Conservation (phyloP, 2,797 vertebrate genomes). For the Sciaenops ocellatus region DNA sequence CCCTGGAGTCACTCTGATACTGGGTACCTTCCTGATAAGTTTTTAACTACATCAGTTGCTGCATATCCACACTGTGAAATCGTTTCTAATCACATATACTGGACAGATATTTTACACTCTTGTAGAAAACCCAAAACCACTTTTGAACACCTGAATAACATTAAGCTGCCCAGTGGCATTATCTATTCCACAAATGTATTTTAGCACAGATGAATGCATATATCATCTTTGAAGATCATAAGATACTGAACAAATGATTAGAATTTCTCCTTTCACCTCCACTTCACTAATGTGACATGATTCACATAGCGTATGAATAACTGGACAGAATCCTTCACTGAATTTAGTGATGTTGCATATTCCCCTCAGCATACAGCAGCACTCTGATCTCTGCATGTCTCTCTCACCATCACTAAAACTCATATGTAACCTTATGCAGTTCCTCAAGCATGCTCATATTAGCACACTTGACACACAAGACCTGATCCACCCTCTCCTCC, state of each 20-base stretch:
- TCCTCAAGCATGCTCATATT: slow-evolving; percentile 28
- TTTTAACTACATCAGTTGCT: too few species aligned
- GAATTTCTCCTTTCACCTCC: not conserved
- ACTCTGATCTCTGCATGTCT: slow-evolving; percentile 7
- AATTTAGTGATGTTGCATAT: not conserved
- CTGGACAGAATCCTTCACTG: not conserved
- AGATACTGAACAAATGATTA: not conserved
- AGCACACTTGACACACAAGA: slow-evolving; percentile 45
- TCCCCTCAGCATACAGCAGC: slow-evolving; percentile 6
- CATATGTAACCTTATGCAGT: slow-evolving; percentile 20
- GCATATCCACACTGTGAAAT: not conserved
- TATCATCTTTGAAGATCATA: not conserved
- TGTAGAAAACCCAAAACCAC: not conserved
- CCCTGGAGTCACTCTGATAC: too few species aligned
- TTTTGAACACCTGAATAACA: not conserved
- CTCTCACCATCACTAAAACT: slow-evolving; percentile 31
- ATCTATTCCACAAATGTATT: not conserved
- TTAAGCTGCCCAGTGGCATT: not conserved
- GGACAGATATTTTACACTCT: not conserved
- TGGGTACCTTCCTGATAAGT: too few species aligned
- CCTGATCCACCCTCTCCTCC: slow-evolving; percentile 19
- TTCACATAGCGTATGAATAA: not conserved
- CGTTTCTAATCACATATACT: not conserved
- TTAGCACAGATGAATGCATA: not conserved
- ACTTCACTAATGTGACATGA: slow-evolving; percentile 1